Conservation (phyloP, 1,140 invertebrate species). For the Hycleus cichorii region DNA sequence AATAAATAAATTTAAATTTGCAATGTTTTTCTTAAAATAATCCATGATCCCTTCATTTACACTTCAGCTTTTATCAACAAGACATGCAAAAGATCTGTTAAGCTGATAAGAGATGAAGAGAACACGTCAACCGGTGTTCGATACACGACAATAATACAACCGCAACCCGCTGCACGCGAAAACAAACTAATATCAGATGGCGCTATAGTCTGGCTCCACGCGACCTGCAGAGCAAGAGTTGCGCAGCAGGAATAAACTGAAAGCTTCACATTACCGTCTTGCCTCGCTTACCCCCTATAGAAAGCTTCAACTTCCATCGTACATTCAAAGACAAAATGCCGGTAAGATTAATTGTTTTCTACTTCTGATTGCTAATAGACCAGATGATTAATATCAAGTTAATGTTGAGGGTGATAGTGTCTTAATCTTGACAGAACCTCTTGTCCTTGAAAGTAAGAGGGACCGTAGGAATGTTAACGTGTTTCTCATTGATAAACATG, state of each 20-base stretch:
- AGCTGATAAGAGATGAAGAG: too few relatives aligned
- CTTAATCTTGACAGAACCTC: too few relatives aligned
- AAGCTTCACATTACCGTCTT: not conserved
- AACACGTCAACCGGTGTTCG: not conserved
- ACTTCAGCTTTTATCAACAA: too few relatives aligned
- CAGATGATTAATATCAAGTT: constrained; percentile 1
- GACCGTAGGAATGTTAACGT: too few relatives aligned
- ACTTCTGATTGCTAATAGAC: constrained; percentile 12
- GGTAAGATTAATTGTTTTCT: constrained; percentile 12
- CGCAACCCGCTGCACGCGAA: not conserved
- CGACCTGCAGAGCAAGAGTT: constrained; percentile 6
- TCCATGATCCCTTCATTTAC: too few relatives aligned
- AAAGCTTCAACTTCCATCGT: not conserved
- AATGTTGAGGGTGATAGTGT: not conserved
- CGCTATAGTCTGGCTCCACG: constrained; percentile 10
- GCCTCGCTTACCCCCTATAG: too few relatives aligned
- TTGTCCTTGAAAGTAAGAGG: too few relatives aligned
- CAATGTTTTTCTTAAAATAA: too few relatives aligned
- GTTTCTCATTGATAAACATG: too few relatives aligned
- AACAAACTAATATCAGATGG: constrained; percentile 5
- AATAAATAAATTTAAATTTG: too few relatives aligned
- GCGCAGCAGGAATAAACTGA: not conserved
- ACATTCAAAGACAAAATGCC: constrained; percentile 6
- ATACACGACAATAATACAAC: constrained; percentile 1
- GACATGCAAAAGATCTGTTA: too few relatives aligned